Percentiles rank a stretch among this genome's conserved stretches.
Conservation (phyloP, 2,113 vertebrate genomes). For the Promerops cafer region DNA sequence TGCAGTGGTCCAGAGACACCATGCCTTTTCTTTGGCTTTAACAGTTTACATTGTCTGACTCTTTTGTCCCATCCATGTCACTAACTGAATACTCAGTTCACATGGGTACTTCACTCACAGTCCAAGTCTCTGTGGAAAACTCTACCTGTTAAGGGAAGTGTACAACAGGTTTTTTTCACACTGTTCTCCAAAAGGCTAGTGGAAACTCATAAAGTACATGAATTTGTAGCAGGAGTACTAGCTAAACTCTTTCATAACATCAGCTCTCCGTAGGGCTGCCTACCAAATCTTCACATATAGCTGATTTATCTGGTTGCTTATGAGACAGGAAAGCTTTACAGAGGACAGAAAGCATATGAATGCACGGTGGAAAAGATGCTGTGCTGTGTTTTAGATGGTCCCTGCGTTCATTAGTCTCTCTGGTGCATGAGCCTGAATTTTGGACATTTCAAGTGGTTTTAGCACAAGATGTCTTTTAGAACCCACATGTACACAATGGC, state of each 20-base stretch:
- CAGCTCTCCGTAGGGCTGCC: not conserved
- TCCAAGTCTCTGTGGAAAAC: not conserved
- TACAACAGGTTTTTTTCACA: not conserved
- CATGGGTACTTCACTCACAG: not conserved
- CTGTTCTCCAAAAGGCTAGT: not conserved
- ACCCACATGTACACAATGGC: fast-evolving
- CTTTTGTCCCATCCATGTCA: not conserved
- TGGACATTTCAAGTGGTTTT: not conserved
- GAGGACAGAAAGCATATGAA: not conserved
- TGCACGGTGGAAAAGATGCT: not conserved
- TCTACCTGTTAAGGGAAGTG: not conserved
- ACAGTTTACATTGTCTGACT: not conserved
- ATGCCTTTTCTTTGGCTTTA: not conserved
- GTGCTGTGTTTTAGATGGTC: not conserved
- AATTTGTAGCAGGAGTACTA: not conserved
- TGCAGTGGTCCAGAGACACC: fast-evolving
- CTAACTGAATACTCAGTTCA: not conserved
- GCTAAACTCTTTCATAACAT: not conserved
- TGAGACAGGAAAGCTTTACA: not conserved
- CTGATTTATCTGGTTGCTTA: not conserved
- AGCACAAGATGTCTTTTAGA: not conserved
- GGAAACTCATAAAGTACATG: not conserved
- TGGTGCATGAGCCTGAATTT: not conserved
- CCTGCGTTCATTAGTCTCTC: not conserved
- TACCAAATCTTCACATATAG: not conserved